Percentiles rank a stretch among this genome's conserved stretches.
These are phyloP conservation scores for Himalopsyche phryganea DNA, from an alignment of 1,140 invertebrate species.

Conservation along the genomic window DNA sequence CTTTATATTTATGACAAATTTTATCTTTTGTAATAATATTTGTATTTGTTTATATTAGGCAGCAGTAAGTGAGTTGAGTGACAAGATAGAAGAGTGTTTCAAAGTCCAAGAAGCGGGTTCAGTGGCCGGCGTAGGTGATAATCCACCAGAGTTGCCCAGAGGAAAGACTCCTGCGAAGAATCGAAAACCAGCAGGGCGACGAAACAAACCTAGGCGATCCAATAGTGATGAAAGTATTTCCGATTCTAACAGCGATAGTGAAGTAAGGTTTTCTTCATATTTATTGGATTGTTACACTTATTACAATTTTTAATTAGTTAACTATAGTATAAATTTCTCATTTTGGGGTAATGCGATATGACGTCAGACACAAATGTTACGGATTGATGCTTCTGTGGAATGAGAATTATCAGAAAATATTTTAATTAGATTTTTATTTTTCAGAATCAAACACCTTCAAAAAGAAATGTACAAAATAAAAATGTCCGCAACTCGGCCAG, in stretches of 20 bases:
- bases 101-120: constrained; percentile 38
- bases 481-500: constrained; percentile 19
- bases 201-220: constrained; percentile 8
- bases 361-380: too few relatives aligned
- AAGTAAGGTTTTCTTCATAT: constrained; percentile 4
- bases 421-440: too few relatives aligned
- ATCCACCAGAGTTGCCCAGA: background rate
- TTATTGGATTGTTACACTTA: background rate
- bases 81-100: constrained; percentile 51
- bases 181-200: constrained; percentile 6
- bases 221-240: constrained; percentile 17
- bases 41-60: too few relatives aligned
- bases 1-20: too few relatives aligned
- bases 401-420: too few relatives aligned
- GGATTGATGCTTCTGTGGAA: too few relatives aligned
- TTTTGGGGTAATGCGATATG: too few relatives aligned
- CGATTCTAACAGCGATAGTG: constrained; percentile 16
- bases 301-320: too few relatives aligned
- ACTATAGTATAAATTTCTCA: too few relatives aligned
- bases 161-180: background rate
- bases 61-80: constrained; percentile 44
- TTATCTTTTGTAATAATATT: too few relatives aligned
- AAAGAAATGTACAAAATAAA: constrained; percentile 12
- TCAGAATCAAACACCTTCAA: constrained; percentile 27
- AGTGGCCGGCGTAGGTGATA: background rate